Base-by-base conservation (phyloP, 1,140 invertebrate genomes). In the Papilio helenus region DNA sequence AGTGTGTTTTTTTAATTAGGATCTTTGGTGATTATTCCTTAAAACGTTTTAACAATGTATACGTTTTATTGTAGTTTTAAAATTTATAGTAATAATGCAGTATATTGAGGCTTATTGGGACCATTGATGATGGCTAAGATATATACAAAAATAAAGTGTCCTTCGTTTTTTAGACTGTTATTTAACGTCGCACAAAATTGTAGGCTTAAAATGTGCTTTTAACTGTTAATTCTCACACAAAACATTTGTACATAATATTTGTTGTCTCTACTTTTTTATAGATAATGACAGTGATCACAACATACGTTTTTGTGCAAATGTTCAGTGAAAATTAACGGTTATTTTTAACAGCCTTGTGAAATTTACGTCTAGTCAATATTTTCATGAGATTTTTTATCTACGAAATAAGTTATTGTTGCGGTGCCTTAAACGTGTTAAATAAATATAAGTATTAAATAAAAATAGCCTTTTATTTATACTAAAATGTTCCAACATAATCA, bases 301-400 rank as follows among this genome's bases (percentile, higher is more conserved):
- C 1, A 55, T 49, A 49, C 34, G 46, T 55, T 55, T 55, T 55
- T 20, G 51, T 55, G 18, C n/a, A 55, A 55, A 8, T 20, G 7
- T 55, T 20, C 51, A 55, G 51, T 55, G 51, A 55, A 55, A 55
- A 49, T 5, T 18, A 18, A 49, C 14, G 16, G 46, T 49, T 18
- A 10, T 49, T 49, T 49, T 49, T 71, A 55, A 76, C 26, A 44
- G 23, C 79, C 29, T 74, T 46, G 49, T 61, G 51, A 65, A 26
- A 61, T 58, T 80, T 46, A 73, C 55, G 44, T 76, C 79, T 80
- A 80, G 79, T 80, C 79, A 80, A 76, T 71, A 76, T 76, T 76
- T 80, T 73, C 26, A 76, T 71, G 61, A 76, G 49, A 51, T 68
- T 80, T 80, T 79, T 72, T 72, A 26, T 46, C 16, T 71, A 29